Conservation (phyloP, 2,797 vertebrate species). For the Sebastes jordani region DNA sequence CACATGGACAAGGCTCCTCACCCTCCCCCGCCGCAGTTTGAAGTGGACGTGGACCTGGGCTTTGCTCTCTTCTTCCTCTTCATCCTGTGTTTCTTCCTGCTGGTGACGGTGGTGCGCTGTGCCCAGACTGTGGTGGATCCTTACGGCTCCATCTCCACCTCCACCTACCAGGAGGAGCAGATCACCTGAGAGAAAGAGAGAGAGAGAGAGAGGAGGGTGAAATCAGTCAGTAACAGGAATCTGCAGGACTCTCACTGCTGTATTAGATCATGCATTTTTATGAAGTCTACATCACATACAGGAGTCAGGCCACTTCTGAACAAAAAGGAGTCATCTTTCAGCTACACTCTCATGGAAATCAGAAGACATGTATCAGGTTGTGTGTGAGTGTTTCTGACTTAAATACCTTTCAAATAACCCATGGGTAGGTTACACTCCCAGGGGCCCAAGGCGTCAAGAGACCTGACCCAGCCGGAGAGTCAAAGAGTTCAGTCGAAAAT, state of each 20-base stretch:
- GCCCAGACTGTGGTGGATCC: conserved; percentile 85
- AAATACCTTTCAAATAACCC: background rate
- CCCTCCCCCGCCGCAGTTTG: conserved; percentile 41
- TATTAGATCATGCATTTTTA: background rate
- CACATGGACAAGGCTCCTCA: conserved; percentile 73
- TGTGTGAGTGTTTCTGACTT: background rate
- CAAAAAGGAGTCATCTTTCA: background rate
- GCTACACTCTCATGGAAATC: background rate
- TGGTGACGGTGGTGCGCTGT: conserved; percentile 83
- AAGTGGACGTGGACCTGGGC: conserved; percentile 85
- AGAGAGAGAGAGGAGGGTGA: background rate
- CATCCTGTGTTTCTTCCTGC: conserved; percentile 83
- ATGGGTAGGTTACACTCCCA: background rate
- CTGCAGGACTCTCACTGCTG: background rate
- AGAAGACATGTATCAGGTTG: background rate
- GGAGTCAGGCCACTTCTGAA: background rate
- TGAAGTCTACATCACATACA: background rate
- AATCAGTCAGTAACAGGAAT: background rate
- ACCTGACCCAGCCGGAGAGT: background rate
- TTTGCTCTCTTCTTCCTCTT: conserved; percentile 85
- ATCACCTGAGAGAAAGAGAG: conserved; percentile 69
- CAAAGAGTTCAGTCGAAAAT: background rate
- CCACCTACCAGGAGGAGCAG: conserved; percentile 87
- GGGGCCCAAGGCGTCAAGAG: background rate
- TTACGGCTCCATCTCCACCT: conserved; percentile 85